phyloP scores from a whole-genome alignment of 2,113 vertebrate species.

The Haplochromis vanheusdeni region DNA sequence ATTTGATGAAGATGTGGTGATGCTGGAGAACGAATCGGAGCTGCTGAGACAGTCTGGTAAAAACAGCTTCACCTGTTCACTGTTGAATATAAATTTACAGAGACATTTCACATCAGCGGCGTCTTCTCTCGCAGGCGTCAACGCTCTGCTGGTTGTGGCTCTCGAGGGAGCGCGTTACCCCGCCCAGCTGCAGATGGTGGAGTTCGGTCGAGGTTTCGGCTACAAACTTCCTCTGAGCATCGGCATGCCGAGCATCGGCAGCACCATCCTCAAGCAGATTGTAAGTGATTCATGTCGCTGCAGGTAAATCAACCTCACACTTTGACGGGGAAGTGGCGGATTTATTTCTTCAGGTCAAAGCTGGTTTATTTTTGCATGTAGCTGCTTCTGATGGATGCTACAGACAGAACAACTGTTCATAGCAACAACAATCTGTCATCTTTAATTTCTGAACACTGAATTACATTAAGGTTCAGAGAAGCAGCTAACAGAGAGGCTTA shows the following conservation, averaged over 20 bases:
- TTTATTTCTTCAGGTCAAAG: not conserved
- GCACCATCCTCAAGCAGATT: constrained; percentile 72
- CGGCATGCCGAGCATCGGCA: constrained; percentile 70
- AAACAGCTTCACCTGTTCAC: not conserved
- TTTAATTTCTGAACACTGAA: not conserved
- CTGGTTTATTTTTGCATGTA: not conserved
- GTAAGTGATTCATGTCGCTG: constrained; percentile 63
- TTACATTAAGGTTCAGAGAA: not conserved
- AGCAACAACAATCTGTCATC: not conserved
- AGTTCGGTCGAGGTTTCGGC: constrained; percentile 83
- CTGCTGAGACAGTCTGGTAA: constrained; percentile 69
- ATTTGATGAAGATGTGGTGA: constrained; percentile 69
- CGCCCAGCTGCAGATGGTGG: constrained; percentile 75
- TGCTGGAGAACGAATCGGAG: constrained; percentile 59
- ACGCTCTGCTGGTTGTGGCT: constrained; percentile 74
- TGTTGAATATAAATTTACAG: not conserved
- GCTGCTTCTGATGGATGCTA: not conserved
- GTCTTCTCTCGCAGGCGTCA: constrained; percentile 64
- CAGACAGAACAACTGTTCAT: not conserved
- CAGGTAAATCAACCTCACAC: not conserved
- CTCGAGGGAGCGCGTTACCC: constrained; percentile 69
- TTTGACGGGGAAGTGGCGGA: not conserved
- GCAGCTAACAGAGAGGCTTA: not conserved
- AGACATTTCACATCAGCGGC: not conserved
- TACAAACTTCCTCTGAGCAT: constrained; percentile 74